Percentiles rank a stretch among this genome's conserved stretches.
Conservation (phyloP, 2,888 invertebrate species). For the Thalpophila matura region DNA sequence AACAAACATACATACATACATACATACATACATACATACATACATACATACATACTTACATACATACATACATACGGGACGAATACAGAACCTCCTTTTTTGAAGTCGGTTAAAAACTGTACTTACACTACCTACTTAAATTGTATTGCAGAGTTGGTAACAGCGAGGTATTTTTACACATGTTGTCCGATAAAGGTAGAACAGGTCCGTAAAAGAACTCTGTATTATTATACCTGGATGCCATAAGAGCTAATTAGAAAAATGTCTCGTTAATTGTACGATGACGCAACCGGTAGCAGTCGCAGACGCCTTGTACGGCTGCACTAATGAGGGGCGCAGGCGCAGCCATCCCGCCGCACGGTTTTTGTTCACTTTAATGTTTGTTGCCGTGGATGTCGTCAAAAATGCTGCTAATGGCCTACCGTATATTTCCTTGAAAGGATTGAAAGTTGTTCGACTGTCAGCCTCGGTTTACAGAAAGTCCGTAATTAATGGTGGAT, state of each 20-base stretch:
- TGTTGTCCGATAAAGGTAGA: constrained; percentile 10
- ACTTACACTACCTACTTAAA: no score
- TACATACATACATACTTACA: no score
- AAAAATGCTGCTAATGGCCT: constrained; percentile 51
- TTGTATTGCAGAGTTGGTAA: background rate
- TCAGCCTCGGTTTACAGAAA: constrained; percentile 22
- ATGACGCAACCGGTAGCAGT: constrained; percentile 50
- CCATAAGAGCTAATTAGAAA: constrained; percentile 58
- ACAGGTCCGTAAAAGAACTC: constrained; percentile 16
- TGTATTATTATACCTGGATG: constrained; percentile 41
- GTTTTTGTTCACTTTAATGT: constrained; percentile 41
- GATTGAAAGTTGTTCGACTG: constrained; percentile 12
- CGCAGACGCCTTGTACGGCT: constrained; percentile 57
- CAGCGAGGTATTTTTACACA: constrained; percentile 29
- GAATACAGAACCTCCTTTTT: no score
- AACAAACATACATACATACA: no score
- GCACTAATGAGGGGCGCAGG: constrained; percentile 58
- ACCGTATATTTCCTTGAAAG: constrained; percentile 52
- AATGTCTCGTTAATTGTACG: constrained; percentile 56
- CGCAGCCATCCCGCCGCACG: constrained; percentile 28
- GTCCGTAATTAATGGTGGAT: background rate
- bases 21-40: no score
- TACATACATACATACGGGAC: no score
- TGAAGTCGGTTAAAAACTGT: no score
- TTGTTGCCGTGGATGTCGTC: constrained; percentile 46